A percentile compares a stretch with the other conserved stretches of the same genome.
These are phyloP conservation scores for Lateolabrax maculatus DNA, from an alignment of 2,797 vertebrate genomes.

Conservation along the genomic window DNA sequence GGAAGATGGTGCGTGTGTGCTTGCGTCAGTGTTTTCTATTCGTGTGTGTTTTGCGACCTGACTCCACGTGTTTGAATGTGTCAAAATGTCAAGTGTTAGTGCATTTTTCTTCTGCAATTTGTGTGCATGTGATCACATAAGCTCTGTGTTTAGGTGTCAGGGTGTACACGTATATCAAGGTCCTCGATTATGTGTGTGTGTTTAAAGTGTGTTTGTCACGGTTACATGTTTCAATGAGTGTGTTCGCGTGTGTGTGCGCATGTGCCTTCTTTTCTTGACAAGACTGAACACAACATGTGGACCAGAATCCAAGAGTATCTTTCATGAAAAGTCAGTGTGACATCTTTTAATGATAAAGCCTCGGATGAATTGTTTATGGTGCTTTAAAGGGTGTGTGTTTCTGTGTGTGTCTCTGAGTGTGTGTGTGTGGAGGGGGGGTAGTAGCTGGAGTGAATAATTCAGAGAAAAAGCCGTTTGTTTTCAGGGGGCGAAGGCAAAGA, in stretches of 20 bases:
- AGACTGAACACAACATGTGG: slow-evolving; percentile 53
- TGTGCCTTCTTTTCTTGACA: not conserved
- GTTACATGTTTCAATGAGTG: not conserved
- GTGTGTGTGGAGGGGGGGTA: slow-evolving; percentile 45
- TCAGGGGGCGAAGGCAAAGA: slow-evolving; percentile 87
- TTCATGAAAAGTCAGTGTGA: slow-evolving; percentile 69
- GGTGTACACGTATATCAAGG: not conserved
- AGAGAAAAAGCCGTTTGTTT: slow-evolving; percentile 85
- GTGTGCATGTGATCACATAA: not conserved
- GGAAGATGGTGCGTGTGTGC: not conserved
- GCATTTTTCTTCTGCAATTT: not conserved
- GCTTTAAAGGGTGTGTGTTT: slow-evolving; percentile 69
- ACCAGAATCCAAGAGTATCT: slow-evolving; percentile 54
- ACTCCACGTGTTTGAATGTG: slow-evolving; percentile 8
- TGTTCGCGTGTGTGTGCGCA: slow-evolving; percentile 5
- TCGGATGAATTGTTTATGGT: slow-evolving; percentile 88
- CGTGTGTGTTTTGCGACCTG: not conserved
- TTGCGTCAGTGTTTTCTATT: slow-evolving; percentile 20
- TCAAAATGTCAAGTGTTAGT: not conserved
- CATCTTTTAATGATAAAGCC: slow-evolving; percentile 84
- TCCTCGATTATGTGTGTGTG: slow-evolving; percentile 25
- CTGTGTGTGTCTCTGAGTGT: slow-evolving; percentile 3
- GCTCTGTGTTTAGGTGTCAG: not conserved
- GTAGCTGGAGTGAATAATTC: slow-evolving; percentile 86
- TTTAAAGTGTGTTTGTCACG: not conserved